Evolutionary conservation across 2,888 invertebrate genomes (phyloP), one percentile per base, ranked within the genome.

Genomic region (Ctenicera cuprea): DNA sequence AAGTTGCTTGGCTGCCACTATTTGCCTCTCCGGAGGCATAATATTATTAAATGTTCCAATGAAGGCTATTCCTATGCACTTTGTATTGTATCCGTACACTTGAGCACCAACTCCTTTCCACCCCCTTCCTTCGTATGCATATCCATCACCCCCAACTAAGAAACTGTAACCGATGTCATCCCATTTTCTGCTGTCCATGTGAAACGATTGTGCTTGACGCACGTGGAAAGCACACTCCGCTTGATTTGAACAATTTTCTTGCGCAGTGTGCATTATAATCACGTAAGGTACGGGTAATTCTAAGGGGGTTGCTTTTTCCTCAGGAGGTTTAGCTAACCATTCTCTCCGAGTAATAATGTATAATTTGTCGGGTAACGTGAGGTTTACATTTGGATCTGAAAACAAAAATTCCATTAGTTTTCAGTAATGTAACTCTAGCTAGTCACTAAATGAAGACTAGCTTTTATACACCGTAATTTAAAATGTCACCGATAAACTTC

Each of bases 151-250:
- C 0, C 94, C 95, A 1, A 95, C 90, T 1, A 95, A 86, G 79
- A 94, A 96, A 83, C 94, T 95, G 84, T 94, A 95, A 0, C 89
- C 92, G 22, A 94, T 94, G 82, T 95, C 95, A 72, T 87, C 88
- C 89, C 92, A 93, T 0, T 87, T 84, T 69, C 85, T 86, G 20
- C 90, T 89, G 78, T 93, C 93, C 38, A 94, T 91, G 84, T 95
- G 94, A 80, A 89, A 93, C 20, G 87, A 89, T 84, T 94, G 94
- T 62, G 93, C 90, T 22, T 88, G 83, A 12, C 92, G 89, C 1
- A 92, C 91, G 0, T 89, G 88, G 8, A 90, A 88, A 0, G 90
- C 88, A 76, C 93, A 93, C 72, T 88, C 86, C 0, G 90, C 90
- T 89, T 89, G 88, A 8, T 87, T 87, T 7, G 81, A 77, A 81